Base-by-base conservation (phyloP, 2,113 vertebrate species). In the Syngnathus scovelli region DNA sequence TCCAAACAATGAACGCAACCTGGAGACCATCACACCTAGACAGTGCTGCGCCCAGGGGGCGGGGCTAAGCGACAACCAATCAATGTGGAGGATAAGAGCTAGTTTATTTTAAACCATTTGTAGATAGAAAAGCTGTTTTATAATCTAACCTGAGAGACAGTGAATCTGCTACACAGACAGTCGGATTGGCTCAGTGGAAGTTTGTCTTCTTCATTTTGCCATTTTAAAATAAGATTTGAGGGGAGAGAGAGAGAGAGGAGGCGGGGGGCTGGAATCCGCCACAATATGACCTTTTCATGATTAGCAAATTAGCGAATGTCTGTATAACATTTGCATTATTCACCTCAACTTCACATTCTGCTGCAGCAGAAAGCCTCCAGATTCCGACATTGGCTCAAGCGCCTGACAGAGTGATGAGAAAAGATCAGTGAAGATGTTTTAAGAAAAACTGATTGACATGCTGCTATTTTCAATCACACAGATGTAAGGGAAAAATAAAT, bases 131-230 rank as follows among this genome's bases (percentile, higher is more conserved):
- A 86, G 65, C 78, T 71, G 67, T 84, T 70, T 81, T 77, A 80
- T 68, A 70, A 78, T 81, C 85, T 86, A 87, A 83, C 85, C 84
- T 82, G 86, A 89, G 84, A 86, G 55, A 87, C 74, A 83, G 77
- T 83, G 81, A 83, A 79, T 79, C 80, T 80, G 86, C 83, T 86
- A 85, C 82, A 83, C 68, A 82, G 69, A 72, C 66, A 6, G 48
- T 9, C 23, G 54, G 23, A 15, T 36, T 6, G 51, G n/a, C 0
- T 39, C 60, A 67, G 63, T 67, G 38, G 41, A 51, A 41, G 56
- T 13, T 58, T 23, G 38, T 73, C 72, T 67, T 66, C 67, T 43
- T 61, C 65, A 55, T 75, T 71, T 72, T 76, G 69, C 71, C 79
- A 73, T 78, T 84, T 78, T 66, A 73, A 78, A 82, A 81, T 37